phyloP scores from a whole-genome alignment of 2,888 invertebrate species.

The Mimumesa dahlbomi region DNA sequence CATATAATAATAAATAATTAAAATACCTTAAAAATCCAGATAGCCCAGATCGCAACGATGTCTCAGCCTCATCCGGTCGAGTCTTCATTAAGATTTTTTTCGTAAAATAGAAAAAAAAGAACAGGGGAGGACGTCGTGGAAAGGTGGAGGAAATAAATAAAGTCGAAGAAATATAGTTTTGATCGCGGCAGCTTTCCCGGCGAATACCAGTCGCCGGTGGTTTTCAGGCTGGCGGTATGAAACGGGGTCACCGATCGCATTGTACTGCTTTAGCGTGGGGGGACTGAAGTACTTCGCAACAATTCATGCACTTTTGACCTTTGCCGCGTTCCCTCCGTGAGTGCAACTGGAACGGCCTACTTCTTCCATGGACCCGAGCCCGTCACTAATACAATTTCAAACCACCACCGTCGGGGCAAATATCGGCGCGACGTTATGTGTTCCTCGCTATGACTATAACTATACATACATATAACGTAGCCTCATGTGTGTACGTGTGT shows the following conservation, averaged over 20 bases:
- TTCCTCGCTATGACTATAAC: constrained; percentile 1
- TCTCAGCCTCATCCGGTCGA: constrained; percentile 1
- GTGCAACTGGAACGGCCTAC: constrained; percentile 48
- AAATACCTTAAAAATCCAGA: neutral
- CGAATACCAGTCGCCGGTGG: constrained; percentile 46
- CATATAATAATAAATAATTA: too few species aligned
- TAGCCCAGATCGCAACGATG: neutral
- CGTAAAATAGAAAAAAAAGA: neutral
- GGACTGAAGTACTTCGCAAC: constrained; percentile 58
- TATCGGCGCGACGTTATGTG: constrained; percentile 29
- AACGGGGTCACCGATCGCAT: constrained; percentile 67
- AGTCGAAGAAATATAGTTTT: constrained; percentile 37
- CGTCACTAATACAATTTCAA: constrained; percentile 54
- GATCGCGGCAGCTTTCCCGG: constrained; percentile 46
- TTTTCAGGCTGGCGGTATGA: constrained; percentile 58
- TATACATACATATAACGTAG: constrained; percentile 1
- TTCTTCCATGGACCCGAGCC: constrained; percentile 43
- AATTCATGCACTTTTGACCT: constrained; percentile 70
- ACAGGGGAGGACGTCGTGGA: neutral
- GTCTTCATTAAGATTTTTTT: constrained; percentile 18
- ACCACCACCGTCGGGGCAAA: constrained; percentile 35
- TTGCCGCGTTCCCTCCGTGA: constrained; percentile 48
- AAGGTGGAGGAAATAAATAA: too few species aligned
- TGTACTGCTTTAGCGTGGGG: constrained; percentile 59
- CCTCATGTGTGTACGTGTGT: too few species aligned